phyloP scores from a whole-genome alignment of 2,888 invertebrate genomes.

The Drosophila mayaguana region DNA sequence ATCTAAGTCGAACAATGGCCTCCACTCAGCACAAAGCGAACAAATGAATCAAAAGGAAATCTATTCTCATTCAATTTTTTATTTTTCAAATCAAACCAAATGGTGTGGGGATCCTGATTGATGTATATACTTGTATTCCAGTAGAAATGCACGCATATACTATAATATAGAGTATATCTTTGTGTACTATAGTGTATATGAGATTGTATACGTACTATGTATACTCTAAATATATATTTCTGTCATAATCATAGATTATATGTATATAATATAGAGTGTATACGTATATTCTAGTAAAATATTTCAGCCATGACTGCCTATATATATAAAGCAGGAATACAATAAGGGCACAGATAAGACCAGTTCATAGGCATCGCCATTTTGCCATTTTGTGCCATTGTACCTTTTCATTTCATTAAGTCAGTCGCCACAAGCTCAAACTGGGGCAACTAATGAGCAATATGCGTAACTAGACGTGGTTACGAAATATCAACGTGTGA shows the following conservation, averaged over 20 bases:
- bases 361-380: background rate
- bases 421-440: conserved; percentile 63
- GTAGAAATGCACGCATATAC: too few relatives aligned
- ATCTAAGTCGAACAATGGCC: conserved; percentile 47
- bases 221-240: too few relatives aligned
- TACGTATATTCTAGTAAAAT: too few relatives aligned
- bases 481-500: conserved; percentile 59
- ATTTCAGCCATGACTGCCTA: too few relatives aligned
- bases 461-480: conserved; percentile 73
- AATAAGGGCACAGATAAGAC: too few relatives aligned
- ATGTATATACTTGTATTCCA: background rate
- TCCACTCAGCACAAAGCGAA: background rate
- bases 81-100: background rate
- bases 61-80: background rate
- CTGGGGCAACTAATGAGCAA: conserved; percentile 68
- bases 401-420: conserved; percentile 18
- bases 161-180: too few relatives aligned
- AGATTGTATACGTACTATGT: too few relatives aligned
- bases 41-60: conserved; percentile 6
- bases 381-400: conserved; percentile 48
- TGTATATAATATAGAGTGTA: too few relatives aligned
- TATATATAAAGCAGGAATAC: too few relatives aligned
- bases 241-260: too few relatives aligned
- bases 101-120: background rate
- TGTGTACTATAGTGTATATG: too few relatives aligned